phyloP scores from a whole-genome alignment of 2,797 vertebrate species.

The Lagodon rhomboides region DNA sequence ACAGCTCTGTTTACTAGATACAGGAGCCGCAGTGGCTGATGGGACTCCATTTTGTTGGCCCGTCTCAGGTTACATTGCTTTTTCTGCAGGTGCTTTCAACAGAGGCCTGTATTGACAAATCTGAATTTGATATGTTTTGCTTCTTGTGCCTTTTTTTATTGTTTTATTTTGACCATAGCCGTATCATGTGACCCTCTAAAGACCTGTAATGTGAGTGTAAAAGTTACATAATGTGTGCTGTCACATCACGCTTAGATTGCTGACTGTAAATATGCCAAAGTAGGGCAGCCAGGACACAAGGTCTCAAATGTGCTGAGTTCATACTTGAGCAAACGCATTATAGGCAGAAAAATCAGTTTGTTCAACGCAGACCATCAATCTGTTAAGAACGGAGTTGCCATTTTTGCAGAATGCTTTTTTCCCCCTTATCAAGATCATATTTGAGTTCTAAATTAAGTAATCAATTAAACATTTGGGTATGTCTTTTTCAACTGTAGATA shows the following conservation, averaged over 20 bases:
- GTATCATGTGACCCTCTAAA: conserved; percentile 6
- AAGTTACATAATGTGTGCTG: conserved; percentile 60
- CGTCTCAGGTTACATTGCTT: conserved; percentile 70
- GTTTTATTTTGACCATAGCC: conserved; percentile 40
- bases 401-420: neutral
- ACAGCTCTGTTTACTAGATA: conserved; percentile 75
- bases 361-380: neutral
- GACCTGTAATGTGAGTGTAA: conserved; percentile 41
- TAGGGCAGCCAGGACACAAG: conserved; percentile 16
- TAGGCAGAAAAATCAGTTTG: neutral
- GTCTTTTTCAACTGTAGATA: neutral
- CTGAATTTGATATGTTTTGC: conserved; percentile 20
- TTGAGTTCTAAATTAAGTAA: neutral
- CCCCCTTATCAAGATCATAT: neutral
- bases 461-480: neutral
- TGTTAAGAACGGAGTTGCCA: neutral
- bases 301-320: conserved; percentile 33
- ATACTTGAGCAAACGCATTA: conserved; percentile 8
- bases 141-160: conserved; percentile 38
- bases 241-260: conserved; percentile 38
- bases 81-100: conserved; percentile 49
- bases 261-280: conserved; percentile 51
- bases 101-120: conserved; percentile 43
- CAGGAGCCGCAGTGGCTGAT: conserved; percentile 58
- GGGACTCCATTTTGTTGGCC: conserved; percentile 47